phyloP scores from a whole-genome alignment of 2,797 vertebrate species.

The Enoplosus armatus region DNA sequence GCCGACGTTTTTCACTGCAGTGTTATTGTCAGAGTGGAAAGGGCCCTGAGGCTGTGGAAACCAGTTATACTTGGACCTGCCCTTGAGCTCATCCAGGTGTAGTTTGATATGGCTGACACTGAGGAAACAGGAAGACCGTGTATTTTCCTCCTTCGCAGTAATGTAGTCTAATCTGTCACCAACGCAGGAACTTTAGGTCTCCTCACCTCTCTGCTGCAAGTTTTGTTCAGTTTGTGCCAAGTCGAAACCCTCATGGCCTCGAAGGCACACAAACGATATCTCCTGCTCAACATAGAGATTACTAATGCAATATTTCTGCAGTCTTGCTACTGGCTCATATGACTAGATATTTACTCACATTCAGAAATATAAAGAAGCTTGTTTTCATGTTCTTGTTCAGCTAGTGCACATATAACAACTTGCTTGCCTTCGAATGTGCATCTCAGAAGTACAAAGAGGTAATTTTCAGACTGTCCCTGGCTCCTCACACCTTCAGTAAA shows the following conservation, averaged over 20 bases:
- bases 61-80: conserved; percentile 43
- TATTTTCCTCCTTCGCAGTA: conserved; percentile 18
- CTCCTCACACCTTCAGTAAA: conserved; percentile 45
- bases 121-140: conserved; percentile 30
- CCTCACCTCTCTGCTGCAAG: conserved; percentile 22
- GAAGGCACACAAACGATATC: not conserved
- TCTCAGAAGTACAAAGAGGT: conserved; percentile 25
- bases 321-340: not conserved
- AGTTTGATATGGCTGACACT: conserved; percentile 60
- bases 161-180: conserved; percentile 41
- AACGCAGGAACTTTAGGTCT: not conserved
- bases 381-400: conserved; percentile 22
- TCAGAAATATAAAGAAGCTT: conserved; percentile 6
- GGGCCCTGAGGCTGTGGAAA: conserved; percentile 44
- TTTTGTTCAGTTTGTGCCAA: not conserved
- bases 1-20: not conserved
- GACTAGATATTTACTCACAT: conserved; percentile 13
- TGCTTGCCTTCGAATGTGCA: conserved; percentile 6
- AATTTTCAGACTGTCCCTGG: conserved; percentile 26
- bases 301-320: conserved; percentile 1
- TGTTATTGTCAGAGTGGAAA: conserved; percentile 38
- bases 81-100: conserved; percentile 54
- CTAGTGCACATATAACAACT: conserved; percentile 20
- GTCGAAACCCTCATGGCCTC: not conserved
- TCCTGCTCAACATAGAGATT: not conserved